Evolutionary conservation across 2,888 invertebrate species (phyloP), one percentile per base, ranked within the genome.

Genomic region (Hydrotaea cyrtoneurina): DNA sequence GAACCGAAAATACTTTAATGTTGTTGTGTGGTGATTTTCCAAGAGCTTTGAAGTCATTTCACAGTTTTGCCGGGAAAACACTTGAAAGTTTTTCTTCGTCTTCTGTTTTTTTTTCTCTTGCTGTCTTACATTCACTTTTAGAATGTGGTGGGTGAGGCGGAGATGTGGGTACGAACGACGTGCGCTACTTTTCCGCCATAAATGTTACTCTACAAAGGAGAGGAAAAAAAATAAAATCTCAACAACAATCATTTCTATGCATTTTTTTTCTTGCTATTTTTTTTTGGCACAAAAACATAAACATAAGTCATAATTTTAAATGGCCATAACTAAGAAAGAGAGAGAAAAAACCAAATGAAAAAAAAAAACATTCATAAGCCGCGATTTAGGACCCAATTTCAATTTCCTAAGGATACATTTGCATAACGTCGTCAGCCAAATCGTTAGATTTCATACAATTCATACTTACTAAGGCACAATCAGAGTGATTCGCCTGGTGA

Each of bases 401-500:
- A 19, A 74, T 81, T 69, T 79, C 85, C 69, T 79, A 43, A 77
- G 82, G 82, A 85, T 74, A 85, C 79, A 85, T 85, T 85, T 85
- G 82, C 85, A 85, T 82, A 69, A 64, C 36, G 23, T 26, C 59
- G 26, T 59, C 26, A 10, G 59, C 46, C 59, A 43, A 2, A 26
- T 72, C 79, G 75, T 50, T 31, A 82, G 85, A 79, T 85, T 85
- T 77, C 82, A 82, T 85, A 76, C 79, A 82, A 85, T 85, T 83
- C n/a, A n/a, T n/a, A n/a, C n/a, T n/a, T 78, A 50, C 80, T 36
- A 13, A 21, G 17, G 39, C 69, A 80, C 77, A 69, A 74, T 55
- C 15, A 0, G 13, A 39, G 80, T 66, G 66, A 78, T 80, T 83
- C 73, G 76, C 73, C 80, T n/a, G 36, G 46, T 59, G 50, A 72